phyloP scores from a whole-genome alignment of 2,888 invertebrate species.

The Xanthorhoe spadicearia region DNA sequence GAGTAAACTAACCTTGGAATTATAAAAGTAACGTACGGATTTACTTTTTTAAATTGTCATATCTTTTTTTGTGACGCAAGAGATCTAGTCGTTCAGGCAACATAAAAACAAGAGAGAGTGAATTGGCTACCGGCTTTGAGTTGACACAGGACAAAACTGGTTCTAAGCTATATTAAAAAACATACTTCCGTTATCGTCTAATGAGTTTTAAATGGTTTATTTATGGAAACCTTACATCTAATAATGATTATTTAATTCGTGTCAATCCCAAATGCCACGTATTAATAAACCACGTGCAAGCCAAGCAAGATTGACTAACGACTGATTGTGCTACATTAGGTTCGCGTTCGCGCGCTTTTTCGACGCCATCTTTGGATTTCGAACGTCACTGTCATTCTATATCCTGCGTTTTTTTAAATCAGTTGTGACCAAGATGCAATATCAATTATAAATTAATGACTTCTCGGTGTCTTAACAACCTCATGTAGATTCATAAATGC shows the following conservation, averaged over 20 bases:
- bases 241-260: slow-evolving; percentile 19
- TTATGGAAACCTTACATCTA: slow-evolving; percentile 20
- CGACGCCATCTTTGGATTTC: slow-evolving; percentile 25
- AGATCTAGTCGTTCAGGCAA: slow-evolving; percentile 14
- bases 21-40: not conserved
- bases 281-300: slow-evolving; percentile 4
- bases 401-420: not conserved
- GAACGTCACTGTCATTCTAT: slow-evolving; percentile 17
- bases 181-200: slow-evolving; percentile 12
- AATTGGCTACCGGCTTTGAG: slow-evolving; percentile 6
- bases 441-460: not conserved
- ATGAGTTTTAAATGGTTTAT: slow-evolving; percentile 29
- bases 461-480: not conserved
- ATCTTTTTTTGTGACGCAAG: not conserved
- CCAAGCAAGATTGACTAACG: slow-evolving; percentile 11
- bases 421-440: not conserved
- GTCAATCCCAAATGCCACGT: slow-evolving; percentile 14
- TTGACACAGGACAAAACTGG: slow-evolving; percentile 14
- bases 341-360: slow-evolving; percentile 22
- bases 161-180: slow-evolving; percentile 3
- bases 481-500: slow-evolving; percentile 6
- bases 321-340: slow-evolving; percentile 24
- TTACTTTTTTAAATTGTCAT: not conserved
- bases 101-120: slow-evolving; percentile 22
- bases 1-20: not conserved